A percentile compares a stretch with the other conserved stretches of the same genome.
These are phyloP conservation scores for Cantharis lateralis DNA, from an alignment of 2,888 invertebrate genomes.

Conservation along the genomic window DNA sequence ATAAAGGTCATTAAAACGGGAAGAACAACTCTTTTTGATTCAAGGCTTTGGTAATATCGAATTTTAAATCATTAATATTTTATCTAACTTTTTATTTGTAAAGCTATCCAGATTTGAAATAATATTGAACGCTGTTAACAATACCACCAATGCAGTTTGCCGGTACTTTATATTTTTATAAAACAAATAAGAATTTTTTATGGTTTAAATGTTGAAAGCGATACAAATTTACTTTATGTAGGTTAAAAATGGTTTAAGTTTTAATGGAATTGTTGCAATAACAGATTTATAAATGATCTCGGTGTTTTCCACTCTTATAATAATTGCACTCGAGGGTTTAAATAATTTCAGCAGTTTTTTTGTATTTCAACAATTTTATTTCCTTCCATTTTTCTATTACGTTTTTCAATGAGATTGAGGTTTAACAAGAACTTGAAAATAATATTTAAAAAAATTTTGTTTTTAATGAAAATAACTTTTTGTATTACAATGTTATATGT, in stretches of 20 bases:
- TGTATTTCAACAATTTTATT: not conserved
- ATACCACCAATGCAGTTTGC: not conserved
- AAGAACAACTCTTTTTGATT: constrained; percentile 3
- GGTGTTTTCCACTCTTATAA: not conserved
- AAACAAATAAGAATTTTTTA: not conserved
- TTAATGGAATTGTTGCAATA: not conserved
- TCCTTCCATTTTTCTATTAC: not conserved
- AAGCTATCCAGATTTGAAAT: not conserved
- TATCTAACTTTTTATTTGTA: not conserved
- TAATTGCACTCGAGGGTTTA: not conserved
- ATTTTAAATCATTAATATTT: not conserved
- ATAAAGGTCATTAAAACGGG: constrained; percentile 2
- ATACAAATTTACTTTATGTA: not conserved
- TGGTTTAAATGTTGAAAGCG: not conserved
- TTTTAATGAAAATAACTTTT: no score
- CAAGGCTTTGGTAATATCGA: not conserved
- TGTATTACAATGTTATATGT: no score
- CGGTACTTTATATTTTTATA: not conserved
- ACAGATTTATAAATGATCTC: not conserved
- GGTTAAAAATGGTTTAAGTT: not conserved
- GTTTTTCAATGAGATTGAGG: not conserved
- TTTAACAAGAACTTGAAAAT: not conserved
- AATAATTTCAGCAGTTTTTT: not conserved
- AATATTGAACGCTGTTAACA: not conserved
- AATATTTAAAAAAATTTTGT: not conserved